phyloP scores from a whole-genome alignment of 30 jellyfish, hydroid and myxozoan species.

The Turritopsis dohrnii region DNA sequence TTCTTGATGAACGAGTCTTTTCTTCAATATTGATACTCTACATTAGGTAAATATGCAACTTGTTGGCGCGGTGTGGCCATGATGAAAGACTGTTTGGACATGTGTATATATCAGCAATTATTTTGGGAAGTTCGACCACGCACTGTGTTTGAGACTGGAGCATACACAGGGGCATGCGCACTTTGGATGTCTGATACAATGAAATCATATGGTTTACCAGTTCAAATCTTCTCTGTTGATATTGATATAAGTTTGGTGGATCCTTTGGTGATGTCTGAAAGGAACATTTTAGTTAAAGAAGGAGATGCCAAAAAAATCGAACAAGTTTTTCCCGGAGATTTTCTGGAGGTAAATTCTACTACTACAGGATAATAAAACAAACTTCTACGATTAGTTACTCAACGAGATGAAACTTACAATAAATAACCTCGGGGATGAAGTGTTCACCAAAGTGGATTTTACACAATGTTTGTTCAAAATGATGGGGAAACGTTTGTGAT shows the following conservation, averaged over 20 bases:
- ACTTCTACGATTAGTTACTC: too few species aligned
- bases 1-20: too few species aligned
- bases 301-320: slow-evolving; percentile 49
- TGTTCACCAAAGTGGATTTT: too few species aligned
- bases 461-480: too few species aligned
- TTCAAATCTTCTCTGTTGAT: slow-evolving; percentile 57
- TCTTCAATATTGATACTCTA: too few species aligned
- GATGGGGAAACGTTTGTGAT: too few species aligned
- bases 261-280: slow-evolving; percentile 15
- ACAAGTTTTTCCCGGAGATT: slow-evolving; percentile 37
- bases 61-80: slow-evolving; percentile 71
- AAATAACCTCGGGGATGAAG: too few species aligned
- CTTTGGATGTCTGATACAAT: slow-evolving; percentile 80
- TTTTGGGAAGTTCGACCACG: slow-evolving; percentile 63
- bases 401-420: too few species aligned
- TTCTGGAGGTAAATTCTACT: slow-evolving; percentile 40
- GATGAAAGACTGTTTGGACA: slow-evolving; percentile 67
- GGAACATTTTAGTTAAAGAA: slow-evolving; percentile 25
- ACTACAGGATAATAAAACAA: too few species aligned
- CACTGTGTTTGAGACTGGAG: slow-evolving; percentile 70
- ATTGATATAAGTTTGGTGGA: slow-evolving; percentile 39
- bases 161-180: slow-evolving; percentile 88
- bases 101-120: slow-evolving; percentile 60
- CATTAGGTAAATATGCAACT: slow-evolving; percentile 55
- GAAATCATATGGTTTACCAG: slow-evolving; percentile 31